These are phyloP conservation scores for Trachemys scripta DNA, from an alignment of 2,113 vertebrate genomes.

Conservation along the genomic window DNA sequence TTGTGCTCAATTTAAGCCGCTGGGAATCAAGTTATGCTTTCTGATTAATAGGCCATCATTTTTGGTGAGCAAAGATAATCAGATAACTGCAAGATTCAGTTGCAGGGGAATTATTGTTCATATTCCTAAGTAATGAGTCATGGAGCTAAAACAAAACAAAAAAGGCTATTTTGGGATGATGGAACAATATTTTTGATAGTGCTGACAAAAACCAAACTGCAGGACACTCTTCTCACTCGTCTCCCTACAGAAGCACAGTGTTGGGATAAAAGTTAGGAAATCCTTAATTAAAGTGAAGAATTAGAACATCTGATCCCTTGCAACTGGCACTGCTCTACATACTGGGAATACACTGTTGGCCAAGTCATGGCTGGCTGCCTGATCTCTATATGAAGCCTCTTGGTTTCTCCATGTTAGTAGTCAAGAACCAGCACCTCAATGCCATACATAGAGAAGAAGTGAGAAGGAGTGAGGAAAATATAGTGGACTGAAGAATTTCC, in stretches of 20 bases:
- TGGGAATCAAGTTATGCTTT: neutral
- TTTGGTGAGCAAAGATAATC: neutral
- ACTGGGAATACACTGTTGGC: slow-evolving; percentile 25
- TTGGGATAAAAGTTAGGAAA: slow-evolving; percentile 31
- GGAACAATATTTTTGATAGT: slow-evolving; percentile 12
- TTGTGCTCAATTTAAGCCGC: neutral
- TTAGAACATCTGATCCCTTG: slow-evolving; percentile 35
- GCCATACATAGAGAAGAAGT: neutral
- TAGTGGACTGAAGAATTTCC: neutral
- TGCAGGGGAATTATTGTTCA: neutral
- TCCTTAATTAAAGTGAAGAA: slow-evolving; percentile 44
- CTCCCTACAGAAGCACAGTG: neutral
- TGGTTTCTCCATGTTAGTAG: neutral
- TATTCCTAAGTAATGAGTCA: neutral
- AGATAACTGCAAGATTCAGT: neutral
- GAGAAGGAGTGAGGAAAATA: slow-evolving; percentile 30
- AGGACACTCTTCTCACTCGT: slow-evolving; percentile 39
- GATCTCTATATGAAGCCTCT: neutral
- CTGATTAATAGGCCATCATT: neutral
- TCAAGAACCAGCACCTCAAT: slow-evolving; percentile 41
- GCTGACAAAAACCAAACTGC: neutral
- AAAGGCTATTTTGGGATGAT: neutral
- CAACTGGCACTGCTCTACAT: slow-evolving; percentile 19
- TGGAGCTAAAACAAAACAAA: neutral
- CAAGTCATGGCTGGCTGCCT: slow-evolving; percentile 21